These are phyloP conservation scores for Penaeus japonicus DNA, from an alignment of 1,140 invertebrate species.

Conservation along the genomic window DNA sequence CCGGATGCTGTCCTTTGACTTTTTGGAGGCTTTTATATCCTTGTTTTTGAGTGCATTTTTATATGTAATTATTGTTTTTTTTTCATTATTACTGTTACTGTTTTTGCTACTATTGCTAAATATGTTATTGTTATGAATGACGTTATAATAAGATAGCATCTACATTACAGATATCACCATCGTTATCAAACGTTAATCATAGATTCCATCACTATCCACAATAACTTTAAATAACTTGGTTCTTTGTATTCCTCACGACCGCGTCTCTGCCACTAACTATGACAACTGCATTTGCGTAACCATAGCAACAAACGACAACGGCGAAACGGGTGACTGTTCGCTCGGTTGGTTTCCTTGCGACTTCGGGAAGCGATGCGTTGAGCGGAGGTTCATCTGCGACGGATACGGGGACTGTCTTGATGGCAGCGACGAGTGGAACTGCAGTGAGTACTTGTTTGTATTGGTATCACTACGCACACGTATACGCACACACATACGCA, in stretches of 20 bases:
- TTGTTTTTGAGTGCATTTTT: not conserved
- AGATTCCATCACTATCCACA: too few species aligned
- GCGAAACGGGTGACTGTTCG: not conserved
- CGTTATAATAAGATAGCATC: too few species aligned
- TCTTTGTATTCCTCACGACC: too few species aligned
- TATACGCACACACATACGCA: too few species aligned
- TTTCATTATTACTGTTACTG: not conserved
- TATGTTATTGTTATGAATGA: not conserved
- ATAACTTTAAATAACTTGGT: too few species aligned
- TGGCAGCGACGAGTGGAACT: slow-evolving; percentile 45
- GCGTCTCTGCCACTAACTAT: too few species aligned
- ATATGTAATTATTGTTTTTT: not conserved
- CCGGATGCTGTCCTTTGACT: too few species aligned
- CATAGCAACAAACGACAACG: not conserved
- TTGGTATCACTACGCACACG: too few species aligned
- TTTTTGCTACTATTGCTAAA: not conserved
- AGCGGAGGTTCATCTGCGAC: slow-evolving; percentile 37
- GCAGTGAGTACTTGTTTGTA: slow-evolving; percentile 50
- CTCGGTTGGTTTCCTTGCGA: slow-evolving; percentile 35
- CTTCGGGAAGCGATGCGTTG: slow-evolving; percentile 25
- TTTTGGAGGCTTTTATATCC: too few species aligned
- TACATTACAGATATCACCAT: too few species aligned
- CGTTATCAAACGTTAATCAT: too few species aligned
- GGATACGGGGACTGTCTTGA: slow-evolving; percentile 33
- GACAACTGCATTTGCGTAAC: not conserved